These are phyloP conservation scores for Elmis aenea DNA, from an alignment of 2,888 invertebrate genomes.

Conservation along the genomic window DNA sequence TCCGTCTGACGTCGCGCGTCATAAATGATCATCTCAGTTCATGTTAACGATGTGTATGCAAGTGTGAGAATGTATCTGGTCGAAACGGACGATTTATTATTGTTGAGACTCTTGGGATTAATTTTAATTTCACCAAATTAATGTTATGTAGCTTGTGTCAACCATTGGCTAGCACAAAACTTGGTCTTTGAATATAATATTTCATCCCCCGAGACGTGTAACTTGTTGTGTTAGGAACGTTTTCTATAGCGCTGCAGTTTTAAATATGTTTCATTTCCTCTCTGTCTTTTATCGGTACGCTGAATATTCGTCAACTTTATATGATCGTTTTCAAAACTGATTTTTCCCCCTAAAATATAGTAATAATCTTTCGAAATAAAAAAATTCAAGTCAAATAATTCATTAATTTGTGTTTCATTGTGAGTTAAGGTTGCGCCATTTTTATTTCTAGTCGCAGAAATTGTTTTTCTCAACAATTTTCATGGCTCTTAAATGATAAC, in stretches of 20 bases:
- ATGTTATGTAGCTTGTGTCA: slow-evolving; percentile 40
- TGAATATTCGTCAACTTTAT: too few relatives aligned
- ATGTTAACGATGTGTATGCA: slow-evolving; percentile 16
- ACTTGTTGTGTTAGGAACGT: slow-evolving; percentile 30
- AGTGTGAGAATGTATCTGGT: slow-evolving; percentile 18
- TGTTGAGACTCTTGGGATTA: slow-evolving; percentile 37
- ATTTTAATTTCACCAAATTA: slow-evolving; percentile 34
- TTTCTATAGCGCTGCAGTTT: slow-evolving; percentile 27
- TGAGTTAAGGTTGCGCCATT: too few relatives aligned
- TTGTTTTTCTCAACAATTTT: too few relatives aligned
- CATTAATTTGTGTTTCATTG: too few relatives aligned
- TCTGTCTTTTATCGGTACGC: too few relatives aligned
- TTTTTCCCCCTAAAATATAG: too few relatives aligned
- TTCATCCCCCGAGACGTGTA: slow-evolving; percentile 38
- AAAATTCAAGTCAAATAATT: too few relatives aligned
- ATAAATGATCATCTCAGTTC: slow-evolving; percentile 14
- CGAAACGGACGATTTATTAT: slow-evolving; percentile 13
- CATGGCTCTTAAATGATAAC: too few relatives aligned
- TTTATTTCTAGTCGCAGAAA: too few relatives aligned
- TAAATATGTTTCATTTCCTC: slow-evolving; percentile 20
- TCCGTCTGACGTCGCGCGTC: slow-evolving; percentile 16
- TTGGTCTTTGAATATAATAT: slow-evolving; percentile 36
- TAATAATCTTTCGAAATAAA: too few relatives aligned
- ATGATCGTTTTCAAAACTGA: too few relatives aligned
- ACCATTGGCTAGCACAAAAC: slow-evolving; percentile 45